phyloP scores from a whole-genome alignment of 2,888 invertebrate species.

The Athrips mouffetella region DNA sequence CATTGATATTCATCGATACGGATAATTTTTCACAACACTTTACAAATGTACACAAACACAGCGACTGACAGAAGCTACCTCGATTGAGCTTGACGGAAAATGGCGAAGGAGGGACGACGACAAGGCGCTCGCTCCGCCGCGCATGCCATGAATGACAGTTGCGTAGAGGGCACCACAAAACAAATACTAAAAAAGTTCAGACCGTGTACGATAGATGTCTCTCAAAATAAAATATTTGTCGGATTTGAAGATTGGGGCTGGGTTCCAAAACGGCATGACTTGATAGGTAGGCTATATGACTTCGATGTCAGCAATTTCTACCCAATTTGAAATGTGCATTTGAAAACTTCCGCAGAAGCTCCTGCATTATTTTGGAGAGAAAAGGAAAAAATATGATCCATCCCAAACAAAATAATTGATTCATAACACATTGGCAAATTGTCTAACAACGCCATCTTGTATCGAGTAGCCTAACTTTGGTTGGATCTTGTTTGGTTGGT shows the following conservation, averaged over 20 bases:
- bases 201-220: neutral
- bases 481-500: neutral
- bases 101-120: conserved; percentile 61
- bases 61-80: conserved; percentile 76
- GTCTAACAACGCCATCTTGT: neutral
- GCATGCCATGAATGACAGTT: conserved; percentile 36
- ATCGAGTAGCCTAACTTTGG: neutral
- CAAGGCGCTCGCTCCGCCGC: conserved; percentile 57
- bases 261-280: too few species aligned
- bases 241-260: too few species aligned
- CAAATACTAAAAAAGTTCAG: conserved; percentile 14
- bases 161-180: conserved; percentile 50
- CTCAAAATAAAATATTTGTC: neutral
- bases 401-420: too few species aligned
- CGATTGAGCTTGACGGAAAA: conserved; percentile 73
- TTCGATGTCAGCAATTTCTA: too few species aligned
- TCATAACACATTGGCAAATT: neutral
- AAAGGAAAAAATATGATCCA: too few species aligned
- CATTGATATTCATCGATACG: conserved; percentile 75
- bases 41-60: conserved; percentile 67
- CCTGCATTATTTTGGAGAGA: too few species aligned
- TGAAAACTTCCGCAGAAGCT: too few species aligned
- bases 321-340: too few species aligned
- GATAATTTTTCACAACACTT: conserved; percentile 76
- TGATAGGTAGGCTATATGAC: too few species aligned